These are phyloP conservation scores for Lytechinus variegatus DNA, from an alignment of 35 echinoderm and acorn worm genomes.

Conservation along the genomic window DNA sequence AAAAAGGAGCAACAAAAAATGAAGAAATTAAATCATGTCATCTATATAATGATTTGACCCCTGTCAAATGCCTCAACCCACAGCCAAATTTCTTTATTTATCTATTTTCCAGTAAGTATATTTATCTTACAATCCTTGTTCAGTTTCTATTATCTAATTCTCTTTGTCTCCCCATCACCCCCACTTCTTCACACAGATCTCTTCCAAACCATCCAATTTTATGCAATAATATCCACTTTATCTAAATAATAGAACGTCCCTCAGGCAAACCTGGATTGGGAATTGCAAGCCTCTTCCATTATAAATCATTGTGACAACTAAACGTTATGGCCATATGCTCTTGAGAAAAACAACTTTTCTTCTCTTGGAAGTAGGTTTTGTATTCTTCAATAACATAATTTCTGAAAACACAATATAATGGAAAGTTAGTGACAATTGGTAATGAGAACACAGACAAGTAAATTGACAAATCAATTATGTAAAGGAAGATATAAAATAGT, in stretches of 20 bases:
- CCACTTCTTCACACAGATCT: background rate
- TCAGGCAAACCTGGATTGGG: background rate
- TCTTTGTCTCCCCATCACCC: background rate
- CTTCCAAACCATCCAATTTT: background rate
- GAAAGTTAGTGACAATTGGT: background rate
- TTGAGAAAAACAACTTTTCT: background rate
- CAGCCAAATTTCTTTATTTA: too few species aligned
- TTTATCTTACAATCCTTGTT: background rate
- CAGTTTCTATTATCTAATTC: background rate
- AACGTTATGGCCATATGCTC: background rate
- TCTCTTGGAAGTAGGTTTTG: background rate
- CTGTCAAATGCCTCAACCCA: too few species aligned
- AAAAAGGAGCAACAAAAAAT: too few species aligned
- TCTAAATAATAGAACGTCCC: background rate
- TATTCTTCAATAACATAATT: background rate
- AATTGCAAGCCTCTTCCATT: background rate
- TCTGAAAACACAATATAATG: background rate
- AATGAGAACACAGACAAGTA: background rate
- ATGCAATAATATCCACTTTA: background rate
- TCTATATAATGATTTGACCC: too few species aligned
- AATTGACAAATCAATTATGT: background rate
- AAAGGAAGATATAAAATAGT: background rate
- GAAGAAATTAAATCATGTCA: too few species aligned
- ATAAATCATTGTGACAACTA: background rate
- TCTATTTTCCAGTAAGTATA: too few species aligned